phyloP scores from a whole-genome alignment of 2,113 vertebrate genomes.

The Leuciscus idus region DNA sequence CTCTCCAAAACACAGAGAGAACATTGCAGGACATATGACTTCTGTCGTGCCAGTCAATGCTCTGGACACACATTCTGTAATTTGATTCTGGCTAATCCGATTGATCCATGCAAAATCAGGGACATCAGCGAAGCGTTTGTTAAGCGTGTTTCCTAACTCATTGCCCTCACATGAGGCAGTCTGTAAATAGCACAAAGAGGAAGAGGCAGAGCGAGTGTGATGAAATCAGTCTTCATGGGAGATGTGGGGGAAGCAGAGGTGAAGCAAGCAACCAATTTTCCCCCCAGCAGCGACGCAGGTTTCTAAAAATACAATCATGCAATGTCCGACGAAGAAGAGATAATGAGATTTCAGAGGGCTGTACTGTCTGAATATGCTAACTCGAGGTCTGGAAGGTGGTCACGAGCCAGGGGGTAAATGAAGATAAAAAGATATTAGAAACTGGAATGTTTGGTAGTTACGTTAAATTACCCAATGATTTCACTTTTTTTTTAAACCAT shows the following conservation, averaged over 20 bases:
- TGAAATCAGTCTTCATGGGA: background rate
- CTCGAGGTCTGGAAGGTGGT: background rate
- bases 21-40: constrained; percentile 23
- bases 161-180: constrained; percentile 59
- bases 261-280: constrained; percentile 26
- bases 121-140: constrained; percentile 49
- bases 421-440: constrained; percentile 16
- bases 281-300: background rate
- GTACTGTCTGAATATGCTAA: background rate
- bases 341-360: constrained; percentile 27
- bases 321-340: background rate
- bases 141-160: constrained; percentile 46
- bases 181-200: constrained; percentile 53
- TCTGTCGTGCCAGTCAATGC: constrained; percentile 12
- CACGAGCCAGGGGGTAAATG: background rate
- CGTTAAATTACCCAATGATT: background rate
- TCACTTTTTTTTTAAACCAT: background rate
- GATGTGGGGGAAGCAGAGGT: constrained; percentile 17
- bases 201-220: constrained; percentile 9
- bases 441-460: background rate
- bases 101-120: constrained; percentile 45
- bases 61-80: constrained; percentile 28
- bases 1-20: constrained; percentile 14
- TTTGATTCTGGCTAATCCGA: constrained; percentile 60
- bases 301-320: constrained; percentile 38